Percentiles rank a stretch among this genome's conserved stretches.
phyloP scores from a whole-genome alignment of 2,797 vertebrate species.

The Hozukius guyotensis region DNA sequence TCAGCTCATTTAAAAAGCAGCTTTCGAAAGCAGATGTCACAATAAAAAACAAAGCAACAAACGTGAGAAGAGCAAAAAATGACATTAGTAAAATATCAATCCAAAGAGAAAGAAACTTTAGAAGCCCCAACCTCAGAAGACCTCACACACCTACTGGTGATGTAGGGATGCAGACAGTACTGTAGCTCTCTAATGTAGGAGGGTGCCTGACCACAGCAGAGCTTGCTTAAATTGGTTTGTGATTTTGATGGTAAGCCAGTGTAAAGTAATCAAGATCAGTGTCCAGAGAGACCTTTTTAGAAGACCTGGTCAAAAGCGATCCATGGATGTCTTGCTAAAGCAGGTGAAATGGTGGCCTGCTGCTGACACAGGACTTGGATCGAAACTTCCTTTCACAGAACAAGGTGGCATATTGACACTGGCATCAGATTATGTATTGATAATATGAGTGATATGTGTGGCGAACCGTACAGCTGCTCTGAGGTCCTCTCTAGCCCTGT shows the following conservation, averaged over 20 bases:
- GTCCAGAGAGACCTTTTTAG: not conserved
- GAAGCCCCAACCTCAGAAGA: not conserved
- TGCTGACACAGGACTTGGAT: not conserved
- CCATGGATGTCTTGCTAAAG: not conserved
- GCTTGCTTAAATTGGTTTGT: not conserved
- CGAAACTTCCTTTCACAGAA: not conserved
- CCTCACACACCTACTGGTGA: not conserved
- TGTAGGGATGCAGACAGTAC: not conserved
- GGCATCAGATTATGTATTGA: not conserved
- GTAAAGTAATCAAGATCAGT: not conserved
- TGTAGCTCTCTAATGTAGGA: not conserved
- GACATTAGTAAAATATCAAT: not conserved
- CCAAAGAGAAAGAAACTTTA: not conserved
- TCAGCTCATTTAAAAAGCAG: not conserved
- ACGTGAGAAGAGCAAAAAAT: not conserved
- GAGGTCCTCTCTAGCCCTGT: not conserved
- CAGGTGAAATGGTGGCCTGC: not conserved
- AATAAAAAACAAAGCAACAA: not conserved
- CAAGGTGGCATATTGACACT: not conserved
- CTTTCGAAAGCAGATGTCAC: not conserved
- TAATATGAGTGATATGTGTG: not conserved
- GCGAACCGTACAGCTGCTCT: not conserved
- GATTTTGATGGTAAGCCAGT: not conserved
- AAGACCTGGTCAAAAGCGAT: not conserved
- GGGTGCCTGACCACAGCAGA: not conserved